A percentile compares a stretch with the other conserved stretches of the same genome.
Conservation (phyloP, 2,797 vertebrate species). For the Mormyrus proboscirostris region DNA sequence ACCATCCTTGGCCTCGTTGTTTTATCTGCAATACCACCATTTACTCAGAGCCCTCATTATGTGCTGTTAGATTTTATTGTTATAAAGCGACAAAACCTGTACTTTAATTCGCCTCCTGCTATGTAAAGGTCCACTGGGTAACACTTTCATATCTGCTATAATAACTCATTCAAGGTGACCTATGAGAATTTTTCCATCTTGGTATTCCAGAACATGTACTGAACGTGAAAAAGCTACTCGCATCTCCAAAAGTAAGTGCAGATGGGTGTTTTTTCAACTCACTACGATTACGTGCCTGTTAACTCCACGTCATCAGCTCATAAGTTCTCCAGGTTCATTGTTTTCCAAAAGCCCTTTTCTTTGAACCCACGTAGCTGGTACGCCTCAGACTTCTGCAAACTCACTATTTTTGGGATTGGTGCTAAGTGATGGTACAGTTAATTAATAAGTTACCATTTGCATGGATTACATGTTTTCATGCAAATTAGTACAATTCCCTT, state of each 20-base stretch:
- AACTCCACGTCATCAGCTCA: not conserved
- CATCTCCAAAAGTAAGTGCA: not conserved
- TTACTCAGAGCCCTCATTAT: not conserved
- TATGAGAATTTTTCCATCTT: not conserved
- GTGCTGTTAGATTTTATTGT: not conserved
- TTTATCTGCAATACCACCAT: not conserved
- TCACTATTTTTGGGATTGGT: not conserved
- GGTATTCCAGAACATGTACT: not conserved
- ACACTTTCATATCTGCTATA: not conserved
- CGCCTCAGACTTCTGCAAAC: not conserved
- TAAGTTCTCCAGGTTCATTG: not conserved
- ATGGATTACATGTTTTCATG: not conserved
- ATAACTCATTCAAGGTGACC: not conserved
- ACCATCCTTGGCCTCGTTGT: not conserved
- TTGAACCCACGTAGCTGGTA: not conserved
- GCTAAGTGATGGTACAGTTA: not conserved
- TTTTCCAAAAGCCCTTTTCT: not conserved
- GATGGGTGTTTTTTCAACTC: not conserved
- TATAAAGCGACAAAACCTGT: not conserved
- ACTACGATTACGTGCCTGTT: not conserved
- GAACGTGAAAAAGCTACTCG: not conserved
- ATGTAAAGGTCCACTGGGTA: not conserved
- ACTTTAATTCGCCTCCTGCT: not conserved
- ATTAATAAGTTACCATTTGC: not conserved
- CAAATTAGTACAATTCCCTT: not conserved